Base-by-base conservation (phyloP, 2,797 vertebrate genomes). In the Acipenser oxyrinchus region DNA sequence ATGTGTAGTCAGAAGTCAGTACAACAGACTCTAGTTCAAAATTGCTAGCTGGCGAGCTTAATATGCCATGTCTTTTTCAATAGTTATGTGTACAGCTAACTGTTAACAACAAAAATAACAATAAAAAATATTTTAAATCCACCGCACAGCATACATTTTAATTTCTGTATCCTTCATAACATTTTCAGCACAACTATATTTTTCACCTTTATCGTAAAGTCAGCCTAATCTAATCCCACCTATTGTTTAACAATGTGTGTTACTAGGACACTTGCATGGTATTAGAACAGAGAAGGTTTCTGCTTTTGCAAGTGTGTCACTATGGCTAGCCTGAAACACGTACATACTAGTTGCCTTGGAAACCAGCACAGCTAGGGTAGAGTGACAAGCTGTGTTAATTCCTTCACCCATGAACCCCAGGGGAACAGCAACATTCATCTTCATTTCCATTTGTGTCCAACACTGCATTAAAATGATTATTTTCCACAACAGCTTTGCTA, bases 341-440 rank as follows among this genome's bases (percentile, higher is more conserved):
- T 79, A 85, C 85, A 86, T 84, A 82, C 84, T 83, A 72, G 89
- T 91, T 88, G 74, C 87, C 85, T 78, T 89, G 82, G 89, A 84
- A 85, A 90, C 88, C 77, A 75, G 79, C 84, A 84, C 82, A 86
- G 82, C 84, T 83, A 83, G 87, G 86, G 81, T 83, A 82, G 84
- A 86, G 87, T 86, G 88, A 86, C 88, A 87, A 78, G 83, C 87
- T 87, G 85, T 84, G 88, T 89, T 89, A 88, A 91, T 89, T 89
- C 88, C 86, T 86, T 88, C 85, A 88, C 86, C 88, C 88, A 81
- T 87, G 85, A 89, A 89, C 85, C 87, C 82, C 87, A 80, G 80
- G 85, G 87, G 86, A 87, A 80, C 80, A 74, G 79, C 77, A 74
- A 82, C 84, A 87, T 86, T 87, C 83, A 82, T 88, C 82, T 83